Percentiles rank a stretch among this genome's conserved stretches.
Conservation (phyloP, 2,113 vertebrate genomes). For the Tapirus terrestris region DNA sequence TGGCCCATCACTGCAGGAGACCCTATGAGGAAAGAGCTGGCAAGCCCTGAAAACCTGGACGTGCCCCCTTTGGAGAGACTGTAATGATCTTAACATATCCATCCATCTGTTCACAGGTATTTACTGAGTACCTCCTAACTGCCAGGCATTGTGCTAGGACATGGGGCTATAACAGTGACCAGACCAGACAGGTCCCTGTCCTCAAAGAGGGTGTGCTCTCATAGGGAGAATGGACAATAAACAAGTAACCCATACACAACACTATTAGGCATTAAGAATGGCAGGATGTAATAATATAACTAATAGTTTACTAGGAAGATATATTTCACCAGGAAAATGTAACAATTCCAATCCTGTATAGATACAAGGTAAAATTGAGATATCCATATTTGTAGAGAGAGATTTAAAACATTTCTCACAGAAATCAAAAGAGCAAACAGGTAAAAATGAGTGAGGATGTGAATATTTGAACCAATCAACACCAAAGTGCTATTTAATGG, state of each 20-base stretch:
- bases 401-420: background rate
- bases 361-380: background rate
- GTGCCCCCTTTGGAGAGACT: background rate
- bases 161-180: background rate
- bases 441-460: background rate
- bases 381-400: no score
- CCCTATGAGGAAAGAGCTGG: background rate
- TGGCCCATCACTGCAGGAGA: background rate
- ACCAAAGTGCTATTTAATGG: background rate
- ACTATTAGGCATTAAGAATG: background rate
- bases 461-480: background rate
- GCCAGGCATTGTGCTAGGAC: background rate
- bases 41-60: background rate
- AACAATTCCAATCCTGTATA: background rate
- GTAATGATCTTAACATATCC: no score
- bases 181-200: background rate
- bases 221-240: background rate
- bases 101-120: background rate
- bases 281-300: no score
- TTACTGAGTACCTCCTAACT: no score
- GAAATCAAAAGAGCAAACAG: background rate
- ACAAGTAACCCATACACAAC: background rate
- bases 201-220: background rate
- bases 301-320: background rate
- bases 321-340: no score